A percentile compares a stretch with the other conserved stretches of the same genome.
Evolutionary conservation across 2,113 vertebrate genomes (phyloP).

Genomic region (Seriola aureovittata): DNA sequence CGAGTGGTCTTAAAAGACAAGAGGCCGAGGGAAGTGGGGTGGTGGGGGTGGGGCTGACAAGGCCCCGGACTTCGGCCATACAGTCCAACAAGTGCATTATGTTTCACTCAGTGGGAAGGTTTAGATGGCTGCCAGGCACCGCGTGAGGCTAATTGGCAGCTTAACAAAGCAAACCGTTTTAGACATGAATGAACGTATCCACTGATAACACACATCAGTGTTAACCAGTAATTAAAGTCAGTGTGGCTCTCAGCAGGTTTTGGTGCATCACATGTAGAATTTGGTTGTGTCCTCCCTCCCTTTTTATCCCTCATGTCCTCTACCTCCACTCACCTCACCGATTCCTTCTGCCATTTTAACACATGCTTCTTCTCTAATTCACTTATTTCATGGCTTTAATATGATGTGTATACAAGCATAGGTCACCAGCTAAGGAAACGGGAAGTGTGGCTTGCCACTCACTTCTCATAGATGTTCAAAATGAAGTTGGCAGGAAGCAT

Average conservation of each 20-base stretch:
- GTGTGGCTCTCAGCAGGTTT: conserved; percentile 1
- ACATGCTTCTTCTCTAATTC: neutral
- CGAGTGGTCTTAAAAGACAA: conserved; percentile 33
- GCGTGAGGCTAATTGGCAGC: conserved; percentile 28
- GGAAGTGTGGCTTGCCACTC: neutral
- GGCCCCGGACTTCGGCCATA: conserved; percentile 23
- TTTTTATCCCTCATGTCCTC: neutral
- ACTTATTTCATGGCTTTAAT: neutral
- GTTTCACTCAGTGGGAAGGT: conserved; percentile 52
- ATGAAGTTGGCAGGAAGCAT: neutral
- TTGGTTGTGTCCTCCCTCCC: neutral
- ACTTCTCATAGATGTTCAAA: conserved; percentile 10
- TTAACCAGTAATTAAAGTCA: conserved; percentile 8
- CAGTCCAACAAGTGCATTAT: conserved; percentile 61
- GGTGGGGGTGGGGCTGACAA: conserved; percentile 10
- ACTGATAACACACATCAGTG: conserved; percentile 4
- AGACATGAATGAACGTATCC: conserved; percentile 36
- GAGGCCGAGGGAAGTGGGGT: neutral
- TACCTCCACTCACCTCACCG: neutral
- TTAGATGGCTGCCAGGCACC: conserved; percentile 40
- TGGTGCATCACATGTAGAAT: conserved; percentile 2
- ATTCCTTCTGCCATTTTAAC: neutral
- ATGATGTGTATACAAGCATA: neutral
- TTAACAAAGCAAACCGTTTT: conserved; percentile 36
- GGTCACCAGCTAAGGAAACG: neutral